Conservation (phyloP, 2,113 vertebrate genomes). For the Leucoraja erinaceus region DNA sequence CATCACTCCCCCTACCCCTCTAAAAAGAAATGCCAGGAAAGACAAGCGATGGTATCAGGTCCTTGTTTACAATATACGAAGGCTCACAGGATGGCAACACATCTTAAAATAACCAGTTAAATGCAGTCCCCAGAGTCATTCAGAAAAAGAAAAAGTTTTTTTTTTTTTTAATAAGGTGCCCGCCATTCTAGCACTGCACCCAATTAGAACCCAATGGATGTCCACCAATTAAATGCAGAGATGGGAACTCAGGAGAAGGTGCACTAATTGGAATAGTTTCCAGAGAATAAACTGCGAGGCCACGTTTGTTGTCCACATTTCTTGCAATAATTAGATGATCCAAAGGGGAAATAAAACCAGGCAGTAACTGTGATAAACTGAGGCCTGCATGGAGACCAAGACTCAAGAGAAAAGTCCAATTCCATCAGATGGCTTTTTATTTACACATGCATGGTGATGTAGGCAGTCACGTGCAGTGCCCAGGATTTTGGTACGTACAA, state of each 20-base stretch:
- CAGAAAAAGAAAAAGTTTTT: background rate
- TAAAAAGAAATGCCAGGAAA: background rate
- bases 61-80: conserved; percentile 16
- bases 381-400: too few relatives aligned
- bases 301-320: background rate
- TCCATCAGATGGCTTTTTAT: too few relatives aligned
- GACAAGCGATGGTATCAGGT: background rate
- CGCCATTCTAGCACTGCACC: background rate
- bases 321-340: background rate
- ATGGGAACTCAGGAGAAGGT: conserved; percentile 1
- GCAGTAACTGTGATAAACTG: background rate
- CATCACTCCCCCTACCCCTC: too few relatives aligned
- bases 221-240: conserved; percentile 11
- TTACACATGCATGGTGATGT: too few relatives aligned
- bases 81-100: background rate
- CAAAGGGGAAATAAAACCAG: too few relatives aligned
- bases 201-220: conserved; percentile 7
- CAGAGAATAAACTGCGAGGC: background rate
- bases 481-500: too few relatives aligned
- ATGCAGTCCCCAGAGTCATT: background rate
- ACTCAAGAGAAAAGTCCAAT: too few relatives aligned
- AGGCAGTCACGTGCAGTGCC: too few relatives aligned
- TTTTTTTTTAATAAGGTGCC: conserved; percentile 23
- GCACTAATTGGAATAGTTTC: conserved; percentile 24
- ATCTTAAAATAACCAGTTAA: conserved; percentile 7